These are phyloP conservation scores for Xylocampa areola DNA, from an alignment of 2,888 invertebrate species.

Conservation along the genomic window DNA sequence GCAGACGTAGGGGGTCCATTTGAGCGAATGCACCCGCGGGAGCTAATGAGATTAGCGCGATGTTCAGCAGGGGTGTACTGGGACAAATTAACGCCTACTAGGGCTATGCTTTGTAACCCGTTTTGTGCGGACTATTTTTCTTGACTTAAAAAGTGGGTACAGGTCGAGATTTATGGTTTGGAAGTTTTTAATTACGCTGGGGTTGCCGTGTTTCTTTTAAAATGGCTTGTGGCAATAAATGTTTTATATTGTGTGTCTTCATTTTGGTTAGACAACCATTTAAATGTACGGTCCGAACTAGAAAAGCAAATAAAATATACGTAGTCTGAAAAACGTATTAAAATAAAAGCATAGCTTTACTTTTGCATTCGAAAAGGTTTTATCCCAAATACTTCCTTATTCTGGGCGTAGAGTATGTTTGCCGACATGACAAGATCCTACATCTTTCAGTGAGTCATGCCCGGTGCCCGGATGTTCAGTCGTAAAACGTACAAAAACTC, in stretches of 20 bases:
- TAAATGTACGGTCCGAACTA: background rate
- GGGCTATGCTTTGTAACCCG: conserved; percentile 37
- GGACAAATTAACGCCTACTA: conserved; percentile 67
- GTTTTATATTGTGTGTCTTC: background rate
- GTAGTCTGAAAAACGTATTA: background rate
- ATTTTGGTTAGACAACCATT: background rate
- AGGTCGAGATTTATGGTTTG: conserved; percentile 29
- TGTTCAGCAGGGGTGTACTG: conserved; percentile 66
- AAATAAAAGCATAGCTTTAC: conserved; percentile 6
- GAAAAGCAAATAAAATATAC: background rate
- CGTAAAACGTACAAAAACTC: conserved; percentile 75
- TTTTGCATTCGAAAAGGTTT: conserved; percentile 29
- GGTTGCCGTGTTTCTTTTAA: background rate
- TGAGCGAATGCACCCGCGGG: conserved; percentile 68
- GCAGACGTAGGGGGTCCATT: conserved; percentile 69
- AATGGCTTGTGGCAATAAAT: background rate
- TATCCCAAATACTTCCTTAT: conserved; percentile 32
- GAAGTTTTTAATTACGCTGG: conserved; percentile 22
- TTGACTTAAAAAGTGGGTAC: conserved; percentile 21
- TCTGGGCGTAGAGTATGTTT: conserved; percentile 22
- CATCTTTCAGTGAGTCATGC: conserved; percentile 57
- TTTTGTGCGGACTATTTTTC: conserved; percentile 31
- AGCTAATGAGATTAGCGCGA: conserved; percentile 73
- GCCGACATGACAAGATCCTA: conserved; percentile 44
- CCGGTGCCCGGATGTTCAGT: conserved; percentile 47